Percentiles rank a stretch among this genome's conserved stretches.
phyloP scores from a whole-genome alignment of 2,113 vertebrate genomes.

The Illadopsis cleaveri region DNA sequence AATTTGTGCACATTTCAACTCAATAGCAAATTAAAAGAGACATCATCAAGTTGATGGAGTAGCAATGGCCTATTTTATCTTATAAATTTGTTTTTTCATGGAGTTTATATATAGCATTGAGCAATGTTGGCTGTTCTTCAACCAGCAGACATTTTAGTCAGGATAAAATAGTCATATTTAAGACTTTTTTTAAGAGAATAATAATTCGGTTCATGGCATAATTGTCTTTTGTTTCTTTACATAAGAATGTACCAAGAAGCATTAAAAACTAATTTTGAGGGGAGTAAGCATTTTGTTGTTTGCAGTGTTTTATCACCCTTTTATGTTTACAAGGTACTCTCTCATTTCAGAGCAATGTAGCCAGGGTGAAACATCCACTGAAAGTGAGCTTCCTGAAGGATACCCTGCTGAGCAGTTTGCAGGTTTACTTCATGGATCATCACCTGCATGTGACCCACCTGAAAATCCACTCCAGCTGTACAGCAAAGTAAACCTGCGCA shows the following conservation, averaged over 20 bases:
- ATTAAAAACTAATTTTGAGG: neutral
- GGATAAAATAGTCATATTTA: neutral
- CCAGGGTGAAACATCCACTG: constrained; percentile 60
- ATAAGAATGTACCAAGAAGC: neutral
- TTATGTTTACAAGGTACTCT: neutral
- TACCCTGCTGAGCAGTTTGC: constrained; percentile 89
- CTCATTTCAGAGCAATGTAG: constrained; percentile 68
- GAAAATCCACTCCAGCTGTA: constrained; percentile 93
- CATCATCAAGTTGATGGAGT: neutral
- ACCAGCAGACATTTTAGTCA: neutral
- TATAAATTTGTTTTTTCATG: neutral
- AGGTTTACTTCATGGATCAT: constrained; percentile 94
- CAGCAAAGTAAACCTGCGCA: constrained; percentile 65
- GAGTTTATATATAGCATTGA: neutral
- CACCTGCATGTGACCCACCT: constrained; percentile 90
- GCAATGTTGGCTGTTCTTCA: neutral
- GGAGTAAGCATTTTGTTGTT: neutral
- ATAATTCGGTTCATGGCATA: neutral
- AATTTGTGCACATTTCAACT: neutral
- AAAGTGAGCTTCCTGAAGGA: constrained; percentile 83
- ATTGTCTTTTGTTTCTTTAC: neutral
- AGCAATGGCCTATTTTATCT: neutral
- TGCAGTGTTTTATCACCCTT: neutral
- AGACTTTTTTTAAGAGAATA: neutral
- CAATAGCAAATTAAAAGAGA: neutral